Conservation (phyloP, 2,888 invertebrate genomes). For the Xestia xanthographa region DNA sequence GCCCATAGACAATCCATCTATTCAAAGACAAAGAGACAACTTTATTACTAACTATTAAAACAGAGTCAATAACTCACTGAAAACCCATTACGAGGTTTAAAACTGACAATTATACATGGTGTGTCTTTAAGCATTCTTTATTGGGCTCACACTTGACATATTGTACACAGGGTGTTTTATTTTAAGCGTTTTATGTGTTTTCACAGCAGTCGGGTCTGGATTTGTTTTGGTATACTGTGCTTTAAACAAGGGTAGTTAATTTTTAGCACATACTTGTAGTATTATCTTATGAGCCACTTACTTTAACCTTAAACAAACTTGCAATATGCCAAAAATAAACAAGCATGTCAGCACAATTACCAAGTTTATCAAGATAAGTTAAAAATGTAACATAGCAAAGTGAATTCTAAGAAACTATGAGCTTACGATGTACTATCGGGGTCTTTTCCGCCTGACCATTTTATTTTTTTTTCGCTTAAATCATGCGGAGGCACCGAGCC, state of each 20-base stretch:
- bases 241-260: conserved; percentile 37
- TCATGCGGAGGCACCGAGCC: too few relatives aligned
- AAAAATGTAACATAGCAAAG: too few relatives aligned
- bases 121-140: conserved; percentile 83
- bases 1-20: conserved; percentile 49
- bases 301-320: neutral
- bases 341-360: too few relatives aligned
- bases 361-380: too few relatives aligned
- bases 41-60: conserved; percentile 74
- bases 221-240: conserved; percentile 62
- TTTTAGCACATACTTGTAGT: conserved; percentile 43
- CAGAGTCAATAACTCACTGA: conserved; percentile 77
- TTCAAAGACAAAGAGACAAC: conserved; percentile 60
- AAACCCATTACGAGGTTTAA: conserved; percentile 81
- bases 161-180: conserved; percentile 77
- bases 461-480: too few relatives aligned
- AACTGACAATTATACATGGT: conserved; percentile 82
- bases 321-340: neutral
- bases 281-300: neutral
- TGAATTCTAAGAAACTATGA: too few relatives aligned
- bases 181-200: conserved; percentile 84
- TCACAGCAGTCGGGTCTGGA: conserved; percentile 77
- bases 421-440: too few relatives aligned
- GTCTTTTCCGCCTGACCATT: too few relatives aligned
- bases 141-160: conserved; percentile 79